phyloP scores from a whole-genome alignment of 2,113 vertebrate genomes.

The Mesoclemmys tuberculata region DNA sequence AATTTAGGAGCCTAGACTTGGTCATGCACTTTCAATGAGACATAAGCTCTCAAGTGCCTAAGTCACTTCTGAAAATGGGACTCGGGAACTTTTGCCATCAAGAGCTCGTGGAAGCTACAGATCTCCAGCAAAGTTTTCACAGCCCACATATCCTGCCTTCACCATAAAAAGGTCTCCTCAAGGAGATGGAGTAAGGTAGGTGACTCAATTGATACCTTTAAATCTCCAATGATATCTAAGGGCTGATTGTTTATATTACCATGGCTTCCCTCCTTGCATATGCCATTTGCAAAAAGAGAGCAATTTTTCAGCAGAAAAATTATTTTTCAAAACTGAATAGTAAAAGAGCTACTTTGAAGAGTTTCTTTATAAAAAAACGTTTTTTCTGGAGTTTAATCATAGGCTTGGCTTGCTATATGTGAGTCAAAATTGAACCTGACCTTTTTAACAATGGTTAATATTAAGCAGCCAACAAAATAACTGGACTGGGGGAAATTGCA shows the following conservation, averaged over 20 bases:
- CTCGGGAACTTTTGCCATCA: not conserved
- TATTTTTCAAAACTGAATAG: not conserved
- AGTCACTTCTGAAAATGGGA: not conserved
- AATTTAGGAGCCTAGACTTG: rapidly evolving
- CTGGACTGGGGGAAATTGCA: not conserved
- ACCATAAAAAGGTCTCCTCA: not conserved
- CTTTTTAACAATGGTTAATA: not conserved
- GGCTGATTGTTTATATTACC: not conserved
- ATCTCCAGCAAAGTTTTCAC: not conserved
- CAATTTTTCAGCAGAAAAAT: not conserved
- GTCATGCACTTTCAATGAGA: not conserved
- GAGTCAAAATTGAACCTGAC: not conserved
- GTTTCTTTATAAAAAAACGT: not conserved
- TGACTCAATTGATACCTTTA: not conserved
- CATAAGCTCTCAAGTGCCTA: not conserved
- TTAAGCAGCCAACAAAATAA: not conserved
- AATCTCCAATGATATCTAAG: not conserved
- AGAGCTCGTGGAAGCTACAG: rapidly evolving
- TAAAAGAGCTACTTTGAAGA: not conserved
- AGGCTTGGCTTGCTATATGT: not conserved
- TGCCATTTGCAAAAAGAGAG: not conserved
- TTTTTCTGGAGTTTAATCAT: not conserved
- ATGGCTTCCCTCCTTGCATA: too few species aligned
- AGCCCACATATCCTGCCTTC: not conserved
- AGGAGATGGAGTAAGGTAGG: not conserved